Percentiles rank a stretch among this genome's conserved stretches.
Conservation (phyloP, 1,140 invertebrate genomes). For the Penaeus chinensis region DNA sequence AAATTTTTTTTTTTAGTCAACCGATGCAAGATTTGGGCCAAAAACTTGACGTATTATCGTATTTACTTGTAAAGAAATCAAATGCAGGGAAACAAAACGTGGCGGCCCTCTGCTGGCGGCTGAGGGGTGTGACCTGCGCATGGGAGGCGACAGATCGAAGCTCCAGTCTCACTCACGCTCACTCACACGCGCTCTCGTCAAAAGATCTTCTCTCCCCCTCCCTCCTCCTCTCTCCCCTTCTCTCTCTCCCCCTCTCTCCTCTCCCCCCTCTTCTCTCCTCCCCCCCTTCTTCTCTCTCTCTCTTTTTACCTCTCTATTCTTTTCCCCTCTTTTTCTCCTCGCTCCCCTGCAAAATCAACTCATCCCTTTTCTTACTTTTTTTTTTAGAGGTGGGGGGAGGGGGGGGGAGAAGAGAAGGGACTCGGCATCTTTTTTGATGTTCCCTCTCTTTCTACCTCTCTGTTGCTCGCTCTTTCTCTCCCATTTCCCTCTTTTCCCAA, state of each 20-base stretch:
- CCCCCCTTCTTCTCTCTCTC: conserved; percentile 31
- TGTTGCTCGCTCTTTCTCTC: no score
- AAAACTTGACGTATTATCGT: background rate
- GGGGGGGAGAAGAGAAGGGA: no score
- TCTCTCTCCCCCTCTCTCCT: conserved; percentile 5
- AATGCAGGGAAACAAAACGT: background rate
- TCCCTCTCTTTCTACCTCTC: no score
- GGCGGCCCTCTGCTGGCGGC: conserved; percentile 27
- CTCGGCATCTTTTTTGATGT: no score
- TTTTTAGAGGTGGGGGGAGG: background rate
- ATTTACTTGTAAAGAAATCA: background rate
- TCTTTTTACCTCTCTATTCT: conserved; percentile 29
- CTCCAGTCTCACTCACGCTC: conserved; percentile 40
- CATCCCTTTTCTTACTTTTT: background rate
- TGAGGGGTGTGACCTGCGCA: conserved; percentile 44
- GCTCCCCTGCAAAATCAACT: background rate
- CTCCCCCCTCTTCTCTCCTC: background rate
- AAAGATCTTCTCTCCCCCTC: conserved; percentile 26
- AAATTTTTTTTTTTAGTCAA: background rate
- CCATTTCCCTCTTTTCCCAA: no score
- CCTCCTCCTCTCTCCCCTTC: background rate
- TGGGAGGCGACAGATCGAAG: conserved; percentile 29
- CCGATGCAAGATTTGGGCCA: background rate
- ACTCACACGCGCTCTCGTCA: conserved; percentile 34
- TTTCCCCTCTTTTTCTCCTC: background rate